phyloP scores from a whole-genome alignment of 2,888 invertebrate species.

The Lepidochitona cinerea region DNA sequence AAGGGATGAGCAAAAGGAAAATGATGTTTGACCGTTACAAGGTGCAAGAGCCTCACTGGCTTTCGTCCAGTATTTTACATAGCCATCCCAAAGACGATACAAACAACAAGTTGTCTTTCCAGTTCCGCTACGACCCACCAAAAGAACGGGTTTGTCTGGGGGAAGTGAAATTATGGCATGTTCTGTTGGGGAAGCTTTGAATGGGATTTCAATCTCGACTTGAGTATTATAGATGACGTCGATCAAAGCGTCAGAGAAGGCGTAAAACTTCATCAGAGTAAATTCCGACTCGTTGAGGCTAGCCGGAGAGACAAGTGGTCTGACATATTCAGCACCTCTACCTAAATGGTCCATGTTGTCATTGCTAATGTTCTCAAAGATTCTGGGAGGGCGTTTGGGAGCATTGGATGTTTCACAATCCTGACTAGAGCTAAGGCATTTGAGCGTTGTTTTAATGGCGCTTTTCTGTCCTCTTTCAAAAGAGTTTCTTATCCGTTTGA shows the following conservation, averaged over 20 bases:
- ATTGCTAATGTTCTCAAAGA: too few relatives aligned
- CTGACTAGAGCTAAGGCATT: not conserved
- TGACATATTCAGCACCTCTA: not conserved
- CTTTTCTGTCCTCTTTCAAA: slow-evolving; percentile 52
- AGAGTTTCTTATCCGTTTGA: slow-evolving; percentile 48
- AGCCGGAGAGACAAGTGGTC: slow-evolving; percentile 53
- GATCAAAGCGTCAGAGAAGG: slow-evolving; percentile 53
- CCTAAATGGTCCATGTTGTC: not conserved
- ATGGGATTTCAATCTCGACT: slow-evolving; percentile 59
- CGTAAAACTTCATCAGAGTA: slow-evolving; percentile 64
- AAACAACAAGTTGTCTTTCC: slow-evolving; percentile 65
- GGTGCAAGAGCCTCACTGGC: slow-evolving; percentile 44
- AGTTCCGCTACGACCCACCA: slow-evolving; percentile 65
- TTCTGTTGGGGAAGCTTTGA: slow-evolving; percentile 61
- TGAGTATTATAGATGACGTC: slow-evolving; percentile 46
- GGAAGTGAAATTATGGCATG: slow-evolving; percentile 56
- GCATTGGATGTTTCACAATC: not conserved
- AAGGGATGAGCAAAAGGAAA: too few relatives aligned
- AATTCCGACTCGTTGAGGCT: slow-evolving; percentile 56
- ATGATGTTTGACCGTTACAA: too few relatives aligned
- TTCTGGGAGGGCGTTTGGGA: slow-evolving; percentile 26
- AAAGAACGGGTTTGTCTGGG: slow-evolving; percentile 48
- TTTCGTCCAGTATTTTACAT: slow-evolving; percentile 53
- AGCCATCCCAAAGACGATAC: slow-evolving; percentile 59
- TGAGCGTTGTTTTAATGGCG: slow-evolving; percentile 29